Percentiles rank a stretch among this genome's conserved stretches.
These are phyloP conservation scores for Microctenopoma steveboyesi DNA, from an alignment of 2,797 vertebrate genomes.

Conservation along the genomic window DNA sequence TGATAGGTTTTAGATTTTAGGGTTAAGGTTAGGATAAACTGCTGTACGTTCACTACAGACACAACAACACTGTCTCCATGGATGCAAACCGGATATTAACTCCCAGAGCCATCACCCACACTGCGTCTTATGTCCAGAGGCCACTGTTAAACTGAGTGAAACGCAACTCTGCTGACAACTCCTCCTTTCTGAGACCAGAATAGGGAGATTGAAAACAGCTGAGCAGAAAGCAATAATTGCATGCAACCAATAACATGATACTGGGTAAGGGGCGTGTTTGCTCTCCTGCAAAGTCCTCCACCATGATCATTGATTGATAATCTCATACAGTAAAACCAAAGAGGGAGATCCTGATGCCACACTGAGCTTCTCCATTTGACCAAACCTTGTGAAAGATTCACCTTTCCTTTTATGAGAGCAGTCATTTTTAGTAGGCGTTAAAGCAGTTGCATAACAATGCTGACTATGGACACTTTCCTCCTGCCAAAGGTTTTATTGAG, in stretches of 20 bases:
- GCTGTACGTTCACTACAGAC: slow-evolving; percentile 51
- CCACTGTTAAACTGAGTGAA: slow-evolving; percentile 64
- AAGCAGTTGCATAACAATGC: slow-evolving; percentile 29
- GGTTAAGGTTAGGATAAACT: no score
- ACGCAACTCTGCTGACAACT: slow-evolving; percentile 75
- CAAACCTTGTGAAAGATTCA: slow-evolving; percentile 18
- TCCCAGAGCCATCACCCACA: slow-evolving; percentile 14
- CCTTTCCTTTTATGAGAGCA: slow-evolving; percentile 31
- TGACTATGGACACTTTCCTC: slow-evolving; percentile 53
- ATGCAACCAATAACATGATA: not conserved
- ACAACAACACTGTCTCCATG: slow-evolving; percentile 60
- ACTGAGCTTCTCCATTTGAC: not conserved
- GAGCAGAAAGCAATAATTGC: slow-evolving; percentile 2
- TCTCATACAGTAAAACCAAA: not conserved
- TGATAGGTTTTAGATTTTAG: not conserved
- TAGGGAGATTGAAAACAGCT: slow-evolving; percentile 52
- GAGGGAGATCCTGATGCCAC: not conserved
- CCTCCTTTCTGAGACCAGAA: slow-evolving; percentile 84
- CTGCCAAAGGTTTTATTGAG: slow-evolving; percentile 41
- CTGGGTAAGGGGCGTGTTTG: not conserved
- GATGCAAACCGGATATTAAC: slow-evolving; percentile 61
- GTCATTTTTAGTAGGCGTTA: slow-evolving; percentile 32
- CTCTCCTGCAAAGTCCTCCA: not conserved
- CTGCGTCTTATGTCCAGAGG: slow-evolving; percentile 18
- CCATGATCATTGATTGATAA: not conserved